Base-by-base conservation (phyloP, 2,888 invertebrate genomes). In the Oligia fasciuncula region DNA sequence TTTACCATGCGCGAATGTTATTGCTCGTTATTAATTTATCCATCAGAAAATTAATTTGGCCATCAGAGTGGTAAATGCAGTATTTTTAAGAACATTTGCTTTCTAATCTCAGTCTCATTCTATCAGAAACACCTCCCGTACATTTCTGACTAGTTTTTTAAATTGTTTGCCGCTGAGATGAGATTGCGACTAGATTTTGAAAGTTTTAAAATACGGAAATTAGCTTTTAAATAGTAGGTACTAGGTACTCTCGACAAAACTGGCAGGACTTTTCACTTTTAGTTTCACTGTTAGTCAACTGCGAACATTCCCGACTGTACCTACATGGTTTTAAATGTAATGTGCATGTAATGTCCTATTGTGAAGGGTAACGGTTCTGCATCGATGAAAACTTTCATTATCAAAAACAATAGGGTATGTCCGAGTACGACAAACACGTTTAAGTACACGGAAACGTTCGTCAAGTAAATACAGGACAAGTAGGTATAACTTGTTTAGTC, bases 1-100 rank as follows among this genome's bases (percentile, higher is more conserved):
- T 83, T 78, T 86, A 66, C 67, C 9, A 70, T 78, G 40, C 51
- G n/a, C 19, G 49, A 60, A 51, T 80, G 46, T 84, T 79, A 60
- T 65, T 51, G 35, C 19, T 23, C 23, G 23, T 49, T 73, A 23
- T 54, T 67, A 66, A 46, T 6, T 5, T 40, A 29, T 35, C 46
- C 5, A 46, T 29, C 29, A 29, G 29, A 29, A 29, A 29, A 29
- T 14, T 40, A 63, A 17, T 29, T 29, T 4, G 14, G 2, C 4
- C 14, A 35, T 43, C 14, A 29, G 40, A n/a, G 19, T 19, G 23
- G 9, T 4, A 57, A 23, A 57, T 23, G 11, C 11, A 57, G 57
- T 57, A 57, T 23, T n/a, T 11, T 60, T 60, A 60, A 11, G 57
- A 60, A n/a, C 1, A n/a, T 60, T n/a, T 1, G 4, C 4, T 23